Base-by-base conservation (phyloP, 37 sponge, comb jelly and placozoan genomes). In the Corticium candelabrum region DNA sequence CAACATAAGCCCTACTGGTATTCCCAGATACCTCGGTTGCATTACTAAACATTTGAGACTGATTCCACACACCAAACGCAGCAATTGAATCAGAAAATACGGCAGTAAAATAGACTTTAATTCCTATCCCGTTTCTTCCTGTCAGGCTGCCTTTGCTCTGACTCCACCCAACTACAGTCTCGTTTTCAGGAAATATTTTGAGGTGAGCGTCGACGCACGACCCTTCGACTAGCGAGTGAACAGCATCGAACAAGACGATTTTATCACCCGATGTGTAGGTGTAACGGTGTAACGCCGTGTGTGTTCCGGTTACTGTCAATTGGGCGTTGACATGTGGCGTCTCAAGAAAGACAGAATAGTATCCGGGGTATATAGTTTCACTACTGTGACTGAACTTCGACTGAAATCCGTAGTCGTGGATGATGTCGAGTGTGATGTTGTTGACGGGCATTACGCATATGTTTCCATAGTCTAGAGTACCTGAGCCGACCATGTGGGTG, bases 401-500 rank as follows among this genome's bases (percentile, higher is more conserved):
- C 11, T 71, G 2, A 67, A 80, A 85, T 34, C 79, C 79, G 34
- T 79, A n/a, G 39, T 80, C 31, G 37, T 67, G 11, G 67, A 85
- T 37, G 0, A 75, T 78, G 7, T 81, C 33, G 30, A 41, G 31
- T 2, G 41, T 31, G 31, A 70, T 15, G 33, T 4, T 29, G 41
- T 71, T 40, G 0, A 77, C 39, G 29, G 87, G 71, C 87, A 86
- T 86, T 15, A 78, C 41, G 2, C 87, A 80, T 39, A 86, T 74
- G 68, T 85, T 76, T 0, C 87, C 87, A 78, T 82, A 86, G 79
- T 86, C 87, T 30, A 15, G 37, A 39, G 75, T 75, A 0, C 87
- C 87, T 56, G 87, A 77, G 34, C 87, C 87, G 71, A 86, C 62
- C 87, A 86, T 78, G 79, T 86, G 87, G 1, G 87, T 86, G 76